Evolutionary conservation across 2,888 invertebrate genomes (phyloP), one percentile per base, ranked within the genome.

Genomic region (Ormyrus rosae): DNA sequence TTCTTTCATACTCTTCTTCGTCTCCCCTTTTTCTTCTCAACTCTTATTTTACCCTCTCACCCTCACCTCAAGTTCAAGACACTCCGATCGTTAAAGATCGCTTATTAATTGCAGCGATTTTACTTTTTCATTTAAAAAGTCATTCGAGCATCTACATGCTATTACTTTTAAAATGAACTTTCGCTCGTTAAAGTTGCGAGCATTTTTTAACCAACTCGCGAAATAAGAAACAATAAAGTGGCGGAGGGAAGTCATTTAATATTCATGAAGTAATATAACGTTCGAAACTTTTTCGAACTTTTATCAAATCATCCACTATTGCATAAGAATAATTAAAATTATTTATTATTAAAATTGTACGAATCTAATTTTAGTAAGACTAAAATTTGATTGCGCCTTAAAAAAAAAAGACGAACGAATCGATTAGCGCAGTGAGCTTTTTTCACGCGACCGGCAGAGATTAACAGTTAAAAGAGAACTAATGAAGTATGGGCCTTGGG

Each of bases 81-180:
- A 71, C 75, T 61, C 60, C 13, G 50, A 63, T 76, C 75, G 75
- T 74, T 78, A 78, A 81, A 53, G 64, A 81, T 76, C 68, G 78
- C 81, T 81, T 78, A 81, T 81, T 81, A 78, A 81, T 78, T 78
- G 75, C 63, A 71, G 68, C 71, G 58, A 72, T 75, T 78, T 78
- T 75, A 63, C 65, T 72, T 81, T 75, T 81, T 74, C 72, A 77
- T 78, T 70, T 78, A 68, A 64, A 77, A 77, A 78, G 69, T 78
- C 78, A 78, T 74, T 78, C 67, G 56, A 61, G 60, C 61, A 34
- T 76, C 65, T 80, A 71, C 64, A 67, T 71, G 71, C 75, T 65
- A 75, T 70, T 70, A 74, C 74, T 73, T 68, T 50, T 55, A 61
- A 70, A 58, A 46, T 9, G 2, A 80, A 74, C 51, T 74, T 80